Conservation (phyloP, 2,797 vertebrate species). For the Hyperoplus lanceolatus region DNA sequence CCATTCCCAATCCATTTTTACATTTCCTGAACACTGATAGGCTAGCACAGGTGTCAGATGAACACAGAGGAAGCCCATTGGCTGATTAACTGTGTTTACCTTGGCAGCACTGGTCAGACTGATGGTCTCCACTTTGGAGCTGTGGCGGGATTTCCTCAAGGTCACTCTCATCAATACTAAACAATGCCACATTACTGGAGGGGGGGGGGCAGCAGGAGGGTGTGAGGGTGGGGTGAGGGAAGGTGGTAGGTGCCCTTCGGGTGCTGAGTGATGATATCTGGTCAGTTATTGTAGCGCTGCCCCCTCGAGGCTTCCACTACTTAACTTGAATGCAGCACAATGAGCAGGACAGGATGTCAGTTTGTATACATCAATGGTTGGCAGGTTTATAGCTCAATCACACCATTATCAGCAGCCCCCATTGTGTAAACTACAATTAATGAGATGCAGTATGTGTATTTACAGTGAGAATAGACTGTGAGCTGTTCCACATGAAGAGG, state of each 20-base stretch:
- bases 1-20: not conserved
- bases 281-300: conserved; percentile 62
- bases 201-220: conserved; percentile 31
- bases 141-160: conserved; percentile 80
- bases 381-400: conserved; percentile 76
- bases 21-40: too few species aligned
- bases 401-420: conserved; percentile 52
- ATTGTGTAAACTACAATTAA: conserved; percentile 66
- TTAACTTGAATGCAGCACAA: conserved; percentile 68
- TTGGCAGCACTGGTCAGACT: conserved; percentile 78
- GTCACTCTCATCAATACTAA: conserved; percentile 76
- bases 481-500: not conserved
- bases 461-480: conserved; percentile 2
- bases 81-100: conserved; percentile 79
- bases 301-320: conserved; percentile 60
- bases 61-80: conserved; percentile 47
- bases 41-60: conserved; percentile 57
- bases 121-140: conserved; percentile 71
- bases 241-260: conserved; percentile 53
- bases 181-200: conserved; percentile 73
- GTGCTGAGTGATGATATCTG: conserved; percentile 73
- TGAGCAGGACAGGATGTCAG: conserved; percentile 70
- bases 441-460: conserved; percentile 35
- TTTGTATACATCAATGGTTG: conserved; percentile 63
- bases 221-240: conserved; percentile 34